These are phyloP conservation scores for Aporrectodea caliginosa DNA, from an alignment of 1,140 invertebrate species.

Conservation along the genomic window DNA sequence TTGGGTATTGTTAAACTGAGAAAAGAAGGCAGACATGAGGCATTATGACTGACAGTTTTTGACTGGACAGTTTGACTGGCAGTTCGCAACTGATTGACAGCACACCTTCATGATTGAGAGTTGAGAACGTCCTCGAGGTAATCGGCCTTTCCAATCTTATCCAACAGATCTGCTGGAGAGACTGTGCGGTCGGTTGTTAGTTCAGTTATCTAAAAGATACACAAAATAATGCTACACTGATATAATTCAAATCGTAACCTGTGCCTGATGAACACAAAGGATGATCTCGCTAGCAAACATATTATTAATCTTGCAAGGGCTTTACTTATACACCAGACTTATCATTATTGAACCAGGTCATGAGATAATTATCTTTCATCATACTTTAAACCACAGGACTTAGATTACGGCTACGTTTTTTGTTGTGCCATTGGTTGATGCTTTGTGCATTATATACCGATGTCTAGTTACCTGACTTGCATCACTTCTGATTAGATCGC, in stretches of 20 bases:
- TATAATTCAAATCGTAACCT: background rate
- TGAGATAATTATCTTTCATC: background rate
- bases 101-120: no score
- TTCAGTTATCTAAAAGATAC: background rate
- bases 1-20: no score
- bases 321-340: no score
- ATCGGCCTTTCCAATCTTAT: background rate
- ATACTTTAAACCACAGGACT: background rate
- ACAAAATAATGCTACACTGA: background rate
- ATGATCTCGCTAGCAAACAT: background rate
- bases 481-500: background rate
- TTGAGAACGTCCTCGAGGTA: background rate
- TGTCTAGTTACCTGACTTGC: background rate
- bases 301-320: no score
- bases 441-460: no score
- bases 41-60: no score
- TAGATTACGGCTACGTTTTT: no score
- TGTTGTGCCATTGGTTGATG: no score
- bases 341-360: background rate
- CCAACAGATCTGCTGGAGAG: background rate
- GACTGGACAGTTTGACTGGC: no score
- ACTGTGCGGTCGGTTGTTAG: background rate
- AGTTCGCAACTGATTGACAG: no score
- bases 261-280: background rate
- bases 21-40: no score